phyloP scores from a whole-genome alignment of 2,797 vertebrate species.

The Esox masquinongy region DNA sequence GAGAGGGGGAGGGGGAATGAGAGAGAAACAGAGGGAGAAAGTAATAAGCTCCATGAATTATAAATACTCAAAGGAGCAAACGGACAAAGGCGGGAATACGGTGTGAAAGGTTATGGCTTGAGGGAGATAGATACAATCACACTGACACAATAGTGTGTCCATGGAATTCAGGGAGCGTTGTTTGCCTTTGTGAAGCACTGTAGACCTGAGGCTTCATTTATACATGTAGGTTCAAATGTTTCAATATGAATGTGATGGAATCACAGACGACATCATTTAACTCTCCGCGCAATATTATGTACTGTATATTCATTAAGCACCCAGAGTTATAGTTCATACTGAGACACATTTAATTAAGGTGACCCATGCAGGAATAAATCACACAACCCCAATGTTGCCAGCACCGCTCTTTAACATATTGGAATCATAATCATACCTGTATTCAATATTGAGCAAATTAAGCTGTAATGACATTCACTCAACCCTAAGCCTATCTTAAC shows the following conservation, averaged over 20 bases:
- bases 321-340: background rate
- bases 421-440: background rate
- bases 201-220: background rate
- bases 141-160: background rate
- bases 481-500: background rate
- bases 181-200: too few species aligned
- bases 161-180: background rate
- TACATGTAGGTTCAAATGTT: background rate
- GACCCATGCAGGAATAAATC: background rate
- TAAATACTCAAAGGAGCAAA: background rate
- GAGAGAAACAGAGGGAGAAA: background rate
- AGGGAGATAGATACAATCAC: background rate
- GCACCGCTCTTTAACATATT: background rate
- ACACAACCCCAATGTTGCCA: background rate
- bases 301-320: background rate
- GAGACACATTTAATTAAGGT: background rate
- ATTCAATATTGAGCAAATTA: background rate
- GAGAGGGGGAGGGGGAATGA: background rate
- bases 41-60: slow-evolving; percentile 5
- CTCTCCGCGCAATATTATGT: background rate
- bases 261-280: background rate
- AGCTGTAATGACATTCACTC: background rate
- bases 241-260: background rate
- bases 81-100: background rate
- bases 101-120: background rate